phyloP scores from a whole-genome alignment of 2,113 vertebrate species.

The Cyanoderma ruficeps region DNA sequence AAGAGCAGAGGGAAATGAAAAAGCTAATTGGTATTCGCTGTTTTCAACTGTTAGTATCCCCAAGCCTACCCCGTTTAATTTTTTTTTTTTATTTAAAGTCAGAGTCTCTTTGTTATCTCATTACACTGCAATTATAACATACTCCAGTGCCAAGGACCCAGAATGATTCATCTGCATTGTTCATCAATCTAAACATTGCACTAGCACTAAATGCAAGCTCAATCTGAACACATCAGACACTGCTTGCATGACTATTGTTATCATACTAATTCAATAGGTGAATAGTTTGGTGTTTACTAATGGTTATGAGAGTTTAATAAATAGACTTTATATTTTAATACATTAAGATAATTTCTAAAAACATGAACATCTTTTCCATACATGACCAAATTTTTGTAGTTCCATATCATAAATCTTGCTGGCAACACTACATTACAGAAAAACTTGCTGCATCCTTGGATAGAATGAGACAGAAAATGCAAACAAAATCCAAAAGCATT shows the following conservation, averaged over 20 bases:
- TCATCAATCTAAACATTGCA: slow-evolving; percentile 35
- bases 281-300: not conserved
- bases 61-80: not conserved
- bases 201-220: slow-evolving; percentile 21
- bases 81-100: not conserved
- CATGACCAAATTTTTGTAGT: not conserved
- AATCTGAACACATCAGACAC: not conserved
- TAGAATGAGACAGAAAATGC: not conserved
- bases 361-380: not conserved
- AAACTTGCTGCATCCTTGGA: not conserved
- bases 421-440: not conserved
- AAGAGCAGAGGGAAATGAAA: not conserved
- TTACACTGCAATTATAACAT: slow-evolving; percentile 62
- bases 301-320: not conserved
- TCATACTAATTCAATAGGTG: not conserved
- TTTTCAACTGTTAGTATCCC: slow-evolving; percentile 62
- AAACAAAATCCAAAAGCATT: not conserved
- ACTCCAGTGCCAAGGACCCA: slow-evolving; percentile 35
- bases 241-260: not conserved
- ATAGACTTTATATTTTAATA: not conserved
- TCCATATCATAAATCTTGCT: not conserved
- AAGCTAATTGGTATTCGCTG: slow-evolving; percentile 70
- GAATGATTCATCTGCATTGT: slow-evolving; percentile 35
- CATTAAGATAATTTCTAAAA: not conserved
- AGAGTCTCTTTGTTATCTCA: slow-evolving; percentile 66